Conservation (phyloP, 2,113 vertebrate species). For the Gracilinanus agilis region DNA sequence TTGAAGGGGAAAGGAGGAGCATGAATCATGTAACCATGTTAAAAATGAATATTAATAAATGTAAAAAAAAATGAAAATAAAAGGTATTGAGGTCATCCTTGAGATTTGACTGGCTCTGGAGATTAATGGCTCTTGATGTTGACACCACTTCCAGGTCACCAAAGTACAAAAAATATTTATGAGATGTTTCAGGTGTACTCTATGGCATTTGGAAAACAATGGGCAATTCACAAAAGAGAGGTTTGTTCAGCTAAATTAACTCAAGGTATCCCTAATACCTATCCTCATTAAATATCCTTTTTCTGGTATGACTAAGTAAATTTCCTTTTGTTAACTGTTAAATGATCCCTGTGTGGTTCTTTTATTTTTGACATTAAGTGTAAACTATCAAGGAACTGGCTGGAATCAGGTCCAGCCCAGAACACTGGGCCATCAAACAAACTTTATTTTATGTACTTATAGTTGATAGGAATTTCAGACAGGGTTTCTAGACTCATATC, state of each 20-base stretch:
- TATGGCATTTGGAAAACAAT: not conserved
- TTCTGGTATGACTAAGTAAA: not conserved
- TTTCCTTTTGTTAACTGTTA: not conserved
- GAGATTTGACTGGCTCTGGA: not conserved
- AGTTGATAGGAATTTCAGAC: not conserved
- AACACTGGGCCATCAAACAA: no score
- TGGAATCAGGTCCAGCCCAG: not conserved
- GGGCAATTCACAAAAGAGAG: not conserved
- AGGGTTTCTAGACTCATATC: not conserved
- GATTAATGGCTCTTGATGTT: not conserved
- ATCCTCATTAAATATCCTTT: not conserved
- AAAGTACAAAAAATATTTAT: not conserved
- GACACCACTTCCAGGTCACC: not conserved
- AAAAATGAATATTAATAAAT: no score
- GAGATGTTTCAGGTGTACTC: not conserved
- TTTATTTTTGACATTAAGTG: not conserved
- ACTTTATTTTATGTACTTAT: not conserved
- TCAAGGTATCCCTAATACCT: not conserved
- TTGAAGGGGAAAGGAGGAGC: no score
- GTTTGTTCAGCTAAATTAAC: not conserved
- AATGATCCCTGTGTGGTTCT: not conserved
- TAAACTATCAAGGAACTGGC: not conserved
- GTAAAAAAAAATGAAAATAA: no score
- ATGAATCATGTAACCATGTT: no score
- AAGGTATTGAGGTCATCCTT: not conserved